Evolutionary conservation across 2,888 invertebrate species (phyloP).

Genomic region (Ectobius pallidus): DNA sequence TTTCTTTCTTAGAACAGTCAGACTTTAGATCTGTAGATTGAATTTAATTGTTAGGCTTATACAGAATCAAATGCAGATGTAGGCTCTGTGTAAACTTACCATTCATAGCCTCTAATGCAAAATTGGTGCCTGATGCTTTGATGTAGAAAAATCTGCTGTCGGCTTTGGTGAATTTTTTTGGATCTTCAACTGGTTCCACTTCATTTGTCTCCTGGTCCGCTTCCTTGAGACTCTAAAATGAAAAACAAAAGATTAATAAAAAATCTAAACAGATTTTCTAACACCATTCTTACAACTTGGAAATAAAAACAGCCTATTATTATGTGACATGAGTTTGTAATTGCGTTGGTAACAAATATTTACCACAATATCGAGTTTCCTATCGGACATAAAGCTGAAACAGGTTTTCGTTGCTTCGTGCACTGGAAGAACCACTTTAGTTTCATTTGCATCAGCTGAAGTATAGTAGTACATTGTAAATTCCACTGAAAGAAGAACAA

Average conservation of each 20-base stretch:
- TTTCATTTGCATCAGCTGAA: neutral
- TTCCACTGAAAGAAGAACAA: neutral
- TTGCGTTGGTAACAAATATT: neutral
- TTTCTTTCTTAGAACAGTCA: too few species aligned
- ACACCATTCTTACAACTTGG: neutral
- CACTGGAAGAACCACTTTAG: neutral
- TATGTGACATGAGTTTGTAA: neutral
- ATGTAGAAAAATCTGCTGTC: too few species aligned
- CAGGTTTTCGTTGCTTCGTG: neutral
- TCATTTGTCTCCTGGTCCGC: neutral
- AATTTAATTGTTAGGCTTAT: neutral
- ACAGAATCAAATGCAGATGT: neutral
- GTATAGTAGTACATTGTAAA: neutral
- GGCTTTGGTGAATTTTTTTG: neutral
- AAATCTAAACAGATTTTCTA: neutral
- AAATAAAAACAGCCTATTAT: neutral
- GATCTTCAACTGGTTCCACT: neutral
- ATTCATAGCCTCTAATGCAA: neutral
- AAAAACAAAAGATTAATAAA: neutral
- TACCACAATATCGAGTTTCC: neutral
- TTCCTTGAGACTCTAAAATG: neutral
- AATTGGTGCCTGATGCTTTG: neutral
- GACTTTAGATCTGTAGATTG: neutral
- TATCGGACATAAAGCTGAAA: neutral
- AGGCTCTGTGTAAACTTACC: neutral